Evolutionary conservation across 2,888 invertebrate genomes (phyloP).

Genomic region (Pseudococcus viburni): DNA sequence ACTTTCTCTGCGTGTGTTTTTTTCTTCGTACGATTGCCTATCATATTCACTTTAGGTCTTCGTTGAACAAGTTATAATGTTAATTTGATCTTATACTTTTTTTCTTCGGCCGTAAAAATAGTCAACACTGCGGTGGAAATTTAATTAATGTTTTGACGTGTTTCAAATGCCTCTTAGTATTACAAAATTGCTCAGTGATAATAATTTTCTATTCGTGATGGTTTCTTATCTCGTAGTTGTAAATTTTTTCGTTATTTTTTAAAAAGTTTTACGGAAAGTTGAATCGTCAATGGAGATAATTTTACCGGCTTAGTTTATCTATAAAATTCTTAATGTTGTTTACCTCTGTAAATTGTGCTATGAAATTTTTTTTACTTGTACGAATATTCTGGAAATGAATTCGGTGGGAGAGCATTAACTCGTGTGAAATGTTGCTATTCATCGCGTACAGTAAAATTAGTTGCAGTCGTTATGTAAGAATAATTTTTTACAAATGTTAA

Average conservation of each 20-base stretch:
- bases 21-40: background rate
- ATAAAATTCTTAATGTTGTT: background rate
- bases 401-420: background rate
- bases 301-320: background rate
- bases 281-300: background rate
- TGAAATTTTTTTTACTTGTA: background rate
- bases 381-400: background rate
- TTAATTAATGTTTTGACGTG: conserved; percentile 22
- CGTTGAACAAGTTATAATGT: background rate
- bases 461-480: background rate
- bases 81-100: background rate
- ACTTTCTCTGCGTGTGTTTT: background rate
- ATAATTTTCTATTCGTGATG: background rate
- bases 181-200: background rate
- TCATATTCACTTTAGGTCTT: background rate
- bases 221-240: no score
- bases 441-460: background rate
- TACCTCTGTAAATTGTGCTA: background rate
- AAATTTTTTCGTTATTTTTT: no score
- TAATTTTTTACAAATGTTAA: background rate
- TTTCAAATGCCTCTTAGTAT: background rate
- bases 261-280: no score
- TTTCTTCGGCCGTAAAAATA: background rate
- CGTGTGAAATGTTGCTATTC: background rate
- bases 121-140: background rate